A percentile compares a stretch with the other conserved stretches of the same genome.
These are phyloP conservation scores for Drosophila mulleri DNA, from an alignment of 2,888 invertebrate genomes.

Conservation along the genomic window DNA sequence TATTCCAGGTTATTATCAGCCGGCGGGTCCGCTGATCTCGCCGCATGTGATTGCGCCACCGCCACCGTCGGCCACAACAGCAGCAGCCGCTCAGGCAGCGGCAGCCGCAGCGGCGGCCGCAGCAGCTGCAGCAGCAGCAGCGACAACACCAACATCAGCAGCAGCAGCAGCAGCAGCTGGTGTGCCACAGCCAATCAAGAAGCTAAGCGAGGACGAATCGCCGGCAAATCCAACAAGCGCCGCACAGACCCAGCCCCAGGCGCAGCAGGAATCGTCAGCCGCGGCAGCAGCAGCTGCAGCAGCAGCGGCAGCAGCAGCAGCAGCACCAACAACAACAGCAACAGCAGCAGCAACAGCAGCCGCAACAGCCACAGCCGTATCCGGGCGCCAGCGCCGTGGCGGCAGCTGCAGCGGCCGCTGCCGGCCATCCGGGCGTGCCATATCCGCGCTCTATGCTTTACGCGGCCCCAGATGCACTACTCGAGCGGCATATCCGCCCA, in stretches of 20 bases:
- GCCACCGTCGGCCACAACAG: constrained; percentile 65
- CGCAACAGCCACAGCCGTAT: constrained; percentile 80
- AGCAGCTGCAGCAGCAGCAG: constrained; percentile 63
- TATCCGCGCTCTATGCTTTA: constrained; percentile 84
- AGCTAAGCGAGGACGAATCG: constrained; percentile 76
- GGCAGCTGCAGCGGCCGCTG: constrained; percentile 83
- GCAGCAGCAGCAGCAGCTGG: constrained; percentile 50
- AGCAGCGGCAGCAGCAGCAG: constrained; percentile 14
- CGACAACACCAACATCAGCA: constrained; percentile 8
- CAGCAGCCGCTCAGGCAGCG: constrained; percentile 68
- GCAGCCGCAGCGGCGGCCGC: constrained; percentile 60
- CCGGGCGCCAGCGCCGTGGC: constrained; percentile 77
- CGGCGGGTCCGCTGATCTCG: constrained; percentile 95
- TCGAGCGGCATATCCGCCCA: constrained; percentile 85
- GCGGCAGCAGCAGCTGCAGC: constrained; percentile 72
- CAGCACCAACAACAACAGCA: constrained; percentile 5
- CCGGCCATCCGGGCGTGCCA: constrained; percentile 83
- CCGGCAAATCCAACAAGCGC: constrained; percentile 35
- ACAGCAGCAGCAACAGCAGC: constrained; percentile 62
- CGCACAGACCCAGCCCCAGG: constrained; percentile 5
- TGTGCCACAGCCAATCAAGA: constrained; percentile 67
- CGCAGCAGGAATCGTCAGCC: constrained; percentile 44
- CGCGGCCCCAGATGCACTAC: constrained; percentile 85
- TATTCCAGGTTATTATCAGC: constrained; percentile 93
- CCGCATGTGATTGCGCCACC: constrained; percentile 86